A percentile compares a stretch with the other conserved stretches of the same genome.
Evolutionary conservation across 2,797 vertebrate species (phyloP).

Genomic region (Toxotes lorentzi): DNA sequence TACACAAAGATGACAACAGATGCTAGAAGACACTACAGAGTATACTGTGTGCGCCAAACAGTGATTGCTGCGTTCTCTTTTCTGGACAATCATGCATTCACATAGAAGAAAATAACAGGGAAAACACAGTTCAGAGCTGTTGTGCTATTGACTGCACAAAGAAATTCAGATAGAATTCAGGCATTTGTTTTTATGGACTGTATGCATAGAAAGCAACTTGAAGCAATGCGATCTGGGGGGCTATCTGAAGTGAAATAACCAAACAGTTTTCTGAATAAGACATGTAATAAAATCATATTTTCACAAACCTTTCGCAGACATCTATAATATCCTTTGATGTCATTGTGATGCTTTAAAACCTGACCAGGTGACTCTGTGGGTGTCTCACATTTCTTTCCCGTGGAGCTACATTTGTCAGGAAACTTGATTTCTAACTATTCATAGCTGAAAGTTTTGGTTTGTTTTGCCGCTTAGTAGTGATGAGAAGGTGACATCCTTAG

Average conservation of each 20-base stretch:
- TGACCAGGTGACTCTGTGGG: neutral
- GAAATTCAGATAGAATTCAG: neutral
- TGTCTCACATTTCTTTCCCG: neutral
- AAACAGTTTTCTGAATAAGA: conserved; percentile 1
- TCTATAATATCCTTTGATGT: neutral
- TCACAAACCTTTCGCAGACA: neutral
- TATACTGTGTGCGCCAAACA: neutral
- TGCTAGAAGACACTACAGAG: neutral
- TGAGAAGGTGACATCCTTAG: neutral
- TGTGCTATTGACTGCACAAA: neutral
- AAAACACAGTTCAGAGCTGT: neutral
- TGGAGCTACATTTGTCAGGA: neutral
- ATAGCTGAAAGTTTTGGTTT: neutral
- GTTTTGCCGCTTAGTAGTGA: neutral
- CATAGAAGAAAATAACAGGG: neutral
- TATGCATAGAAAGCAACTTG: neutral
- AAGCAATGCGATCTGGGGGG: neutral
- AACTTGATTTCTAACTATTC: neutral
- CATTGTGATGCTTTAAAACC: neutral
- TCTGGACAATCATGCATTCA: neutral
- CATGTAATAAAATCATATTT: neutral
- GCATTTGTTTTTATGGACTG: neutral
- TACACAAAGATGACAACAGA: neutral
- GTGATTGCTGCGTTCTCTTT: neutral
- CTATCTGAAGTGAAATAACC: neutral